phyloP scores from a whole-genome alignment of 37 sponge, comb jelly and placozoan genomes.

The Chondrosia reniformis region DNA sequence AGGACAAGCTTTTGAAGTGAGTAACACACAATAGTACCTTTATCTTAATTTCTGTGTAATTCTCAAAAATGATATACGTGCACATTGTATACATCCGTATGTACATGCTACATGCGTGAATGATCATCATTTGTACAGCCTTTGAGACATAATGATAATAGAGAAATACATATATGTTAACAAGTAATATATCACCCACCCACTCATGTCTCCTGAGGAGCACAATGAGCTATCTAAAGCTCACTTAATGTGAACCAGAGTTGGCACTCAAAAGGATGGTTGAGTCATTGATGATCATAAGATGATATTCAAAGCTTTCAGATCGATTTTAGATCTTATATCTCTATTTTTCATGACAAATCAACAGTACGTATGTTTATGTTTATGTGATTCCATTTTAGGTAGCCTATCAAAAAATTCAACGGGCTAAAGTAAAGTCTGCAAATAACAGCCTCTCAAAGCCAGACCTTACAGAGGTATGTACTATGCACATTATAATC shows the following conservation, averaged over 20 bases:
- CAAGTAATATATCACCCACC: no score
- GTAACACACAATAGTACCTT: neutral
- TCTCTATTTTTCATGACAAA: neutral
- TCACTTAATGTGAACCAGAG: no score
- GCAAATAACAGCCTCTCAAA: neutral
- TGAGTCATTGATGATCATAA: no score
- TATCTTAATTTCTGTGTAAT: neutral
- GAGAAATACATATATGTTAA: neutral
- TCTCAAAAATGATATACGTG: neutral
- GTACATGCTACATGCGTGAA: neutral
- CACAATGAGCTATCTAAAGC: no score
- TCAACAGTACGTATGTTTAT: neutral
- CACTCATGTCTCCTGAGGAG: no score
- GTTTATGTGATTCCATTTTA: no score
- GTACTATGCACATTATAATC: no score
- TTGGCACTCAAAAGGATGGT: no score
- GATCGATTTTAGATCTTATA: no score
- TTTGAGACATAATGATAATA: no score
- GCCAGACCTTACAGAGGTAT: no score
- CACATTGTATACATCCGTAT: neutral
- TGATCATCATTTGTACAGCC: neutral
- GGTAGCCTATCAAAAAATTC: constrained; percentile 63
- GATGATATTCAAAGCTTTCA: no score
- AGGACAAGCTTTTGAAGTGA: constrained; percentile 88
- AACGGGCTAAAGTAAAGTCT: constrained; percentile 19